Percentiles rank a stretch among this genome's conserved stretches.
phyloP scores from a whole-genome alignment of 2,888 invertebrate genomes.

The Lacanobia oleracea region DNA sequence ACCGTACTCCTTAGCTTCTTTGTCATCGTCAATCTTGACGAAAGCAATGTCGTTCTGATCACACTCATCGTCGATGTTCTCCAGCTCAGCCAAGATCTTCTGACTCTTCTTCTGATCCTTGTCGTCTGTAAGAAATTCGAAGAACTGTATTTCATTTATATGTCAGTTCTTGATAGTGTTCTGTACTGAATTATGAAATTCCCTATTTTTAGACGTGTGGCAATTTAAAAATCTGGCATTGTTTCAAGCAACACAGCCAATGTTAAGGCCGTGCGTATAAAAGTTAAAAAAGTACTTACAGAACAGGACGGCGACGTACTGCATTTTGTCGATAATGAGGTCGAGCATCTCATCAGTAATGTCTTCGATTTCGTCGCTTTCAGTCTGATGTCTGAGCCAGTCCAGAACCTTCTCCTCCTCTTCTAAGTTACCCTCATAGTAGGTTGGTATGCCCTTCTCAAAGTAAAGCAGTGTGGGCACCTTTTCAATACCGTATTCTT shows the following conservation, averaged over 20 bases:
- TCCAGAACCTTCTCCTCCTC: conserved; percentile 96
- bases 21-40: conserved; percentile 97
- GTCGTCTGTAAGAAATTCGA: conserved; percentile 93
- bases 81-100: conserved; percentile 95
- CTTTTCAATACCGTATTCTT: conserved; percentile 97
- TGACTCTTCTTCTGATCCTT: conserved; percentile 97
- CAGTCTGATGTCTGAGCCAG: conserved; percentile 96
- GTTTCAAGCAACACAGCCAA: conserved; percentile 74
- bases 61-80: conserved; percentile 98
- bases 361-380: conserved; percentile 97
- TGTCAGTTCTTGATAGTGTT: conserved; percentile 85
- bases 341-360: conserved; percentile 98
- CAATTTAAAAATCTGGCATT: conserved; percentile 77
- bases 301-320: conserved; percentile 97
- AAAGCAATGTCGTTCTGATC: conserved; percentile 97
- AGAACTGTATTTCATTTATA: conserved; percentile 89
- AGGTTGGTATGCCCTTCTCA: conserved; percentile 94
- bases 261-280: conserved; percentile 68
- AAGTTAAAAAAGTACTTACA: conserved; percentile 92
- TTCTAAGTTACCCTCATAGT: conserved; percentile 96
- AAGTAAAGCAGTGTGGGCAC: conserved; percentile 96
- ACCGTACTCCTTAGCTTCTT: conserved; percentile 97
- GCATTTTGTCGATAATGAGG: conserved; percentile 96
- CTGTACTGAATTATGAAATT: conserved; percentile 68
- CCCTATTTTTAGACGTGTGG: conserved; percentile 66